phyloP scores from a whole-genome alignment of 2,113 vertebrate genomes.

The Strix aluco region DNA sequence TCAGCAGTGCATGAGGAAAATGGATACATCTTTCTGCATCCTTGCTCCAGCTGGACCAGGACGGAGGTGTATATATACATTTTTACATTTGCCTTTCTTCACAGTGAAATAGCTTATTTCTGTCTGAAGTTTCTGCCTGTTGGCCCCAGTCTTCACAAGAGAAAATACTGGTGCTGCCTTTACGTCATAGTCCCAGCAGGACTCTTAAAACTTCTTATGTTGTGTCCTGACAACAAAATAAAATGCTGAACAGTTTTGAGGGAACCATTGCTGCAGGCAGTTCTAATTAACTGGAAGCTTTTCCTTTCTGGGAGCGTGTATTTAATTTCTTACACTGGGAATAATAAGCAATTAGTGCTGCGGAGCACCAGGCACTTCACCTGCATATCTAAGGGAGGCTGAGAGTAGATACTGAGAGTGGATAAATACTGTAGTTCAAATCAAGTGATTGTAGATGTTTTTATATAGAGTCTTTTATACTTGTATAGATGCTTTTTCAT shows the following conservation, averaged over 20 bases:
- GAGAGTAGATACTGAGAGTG: not conserved
- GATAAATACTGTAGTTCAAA: not conserved
- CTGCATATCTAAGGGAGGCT: not conserved
- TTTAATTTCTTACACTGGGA: conserved; percentile 19
- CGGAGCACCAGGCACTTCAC: not conserved
- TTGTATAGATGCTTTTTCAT: not conserved
- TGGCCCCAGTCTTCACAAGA: not conserved
- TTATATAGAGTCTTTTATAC: not conserved
- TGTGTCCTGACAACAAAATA: conserved; percentile 32
- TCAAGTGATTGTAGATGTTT: not conserved
- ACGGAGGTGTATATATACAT: not conserved
- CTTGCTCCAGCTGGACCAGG: not conserved
- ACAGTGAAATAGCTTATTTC: not conserved
- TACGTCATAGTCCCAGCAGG: conserved; percentile 3
- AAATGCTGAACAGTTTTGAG: conserved; percentile 1
- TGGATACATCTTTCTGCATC: not conserved
- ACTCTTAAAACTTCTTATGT: conserved; percentile 8
- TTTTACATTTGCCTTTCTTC: not conserved
- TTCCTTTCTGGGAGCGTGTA: not conserved
- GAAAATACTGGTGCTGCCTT: conserved; percentile 7
- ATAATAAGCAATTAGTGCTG: conserved; percentile 17
- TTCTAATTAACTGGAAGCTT: conserved; percentile 24
- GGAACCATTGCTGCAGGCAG: not conserved
- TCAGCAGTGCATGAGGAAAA: not conserved
- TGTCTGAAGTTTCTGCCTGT: not conserved